phyloP scores from a whole-genome alignment of 2,797 vertebrate genomes.

The Hafferia zeledoni region DNA sequence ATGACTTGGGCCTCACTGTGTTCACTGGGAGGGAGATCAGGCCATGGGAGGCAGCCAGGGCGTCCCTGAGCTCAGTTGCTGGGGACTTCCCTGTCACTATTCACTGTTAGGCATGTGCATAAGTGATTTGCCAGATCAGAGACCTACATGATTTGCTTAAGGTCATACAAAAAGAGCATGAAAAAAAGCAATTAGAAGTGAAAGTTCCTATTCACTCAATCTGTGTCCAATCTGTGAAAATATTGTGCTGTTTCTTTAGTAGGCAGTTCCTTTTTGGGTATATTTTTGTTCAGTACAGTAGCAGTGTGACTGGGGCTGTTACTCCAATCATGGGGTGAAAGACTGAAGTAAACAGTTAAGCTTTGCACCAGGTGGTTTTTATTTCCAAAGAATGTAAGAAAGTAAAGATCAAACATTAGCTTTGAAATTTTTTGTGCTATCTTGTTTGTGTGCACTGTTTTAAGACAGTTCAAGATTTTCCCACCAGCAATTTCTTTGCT shows the following conservation, averaged over 20 bases:
- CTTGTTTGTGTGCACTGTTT: conserved; percentile 42
- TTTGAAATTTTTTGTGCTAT: neutral
- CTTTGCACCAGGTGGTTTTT: conserved; percentile 50
- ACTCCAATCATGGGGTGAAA: neutral
- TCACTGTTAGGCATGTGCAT: neutral
- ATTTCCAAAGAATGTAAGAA: conserved; percentile 39
- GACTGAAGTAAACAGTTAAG: conserved; percentile 10
- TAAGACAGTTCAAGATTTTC: conserved; percentile 42
- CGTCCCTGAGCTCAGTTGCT: neutral
- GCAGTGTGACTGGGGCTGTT: neutral
- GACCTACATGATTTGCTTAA: neutral
- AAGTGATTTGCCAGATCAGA: neutral
- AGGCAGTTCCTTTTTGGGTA: neutral
- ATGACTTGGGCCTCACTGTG: neutral
- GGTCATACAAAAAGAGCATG: neutral
- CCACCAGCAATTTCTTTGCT: neutral
- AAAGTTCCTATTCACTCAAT: neutral
- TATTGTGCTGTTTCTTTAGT: neutral
- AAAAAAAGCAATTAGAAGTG: neutral
- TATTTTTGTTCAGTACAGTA: conserved; percentile 37
- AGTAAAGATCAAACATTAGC: neutral
- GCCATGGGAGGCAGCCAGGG: neutral
- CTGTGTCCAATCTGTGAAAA: neutral
- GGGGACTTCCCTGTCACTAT: neutral
- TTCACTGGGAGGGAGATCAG: neutral